These are phyloP conservation scores for Coelinius sp. DNA, from an alignment of 2,888 invertebrate genomes.

Conservation along the genomic window DNA sequence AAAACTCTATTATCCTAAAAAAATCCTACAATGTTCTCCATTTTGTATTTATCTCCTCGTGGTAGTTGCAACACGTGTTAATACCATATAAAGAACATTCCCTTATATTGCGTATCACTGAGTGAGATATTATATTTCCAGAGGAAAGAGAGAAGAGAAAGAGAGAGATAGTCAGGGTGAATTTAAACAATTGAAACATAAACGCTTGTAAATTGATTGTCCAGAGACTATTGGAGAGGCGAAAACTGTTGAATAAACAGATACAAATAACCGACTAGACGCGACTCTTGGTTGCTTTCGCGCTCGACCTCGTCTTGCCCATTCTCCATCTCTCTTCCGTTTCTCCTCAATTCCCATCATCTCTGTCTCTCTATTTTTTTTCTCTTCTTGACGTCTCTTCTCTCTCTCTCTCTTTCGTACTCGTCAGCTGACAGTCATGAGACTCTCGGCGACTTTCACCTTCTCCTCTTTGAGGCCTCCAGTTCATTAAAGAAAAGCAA, in stretches of 20 bases:
- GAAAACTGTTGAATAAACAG: conserved; percentile 14
- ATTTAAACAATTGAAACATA: conserved; percentile 18
- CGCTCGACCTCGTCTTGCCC: conserved; percentile 42
- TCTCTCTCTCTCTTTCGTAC: conserved; percentile 22
- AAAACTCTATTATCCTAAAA: no score
- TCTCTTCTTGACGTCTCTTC: conserved; percentile 15
- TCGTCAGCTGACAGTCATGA: conserved; percentile 42
- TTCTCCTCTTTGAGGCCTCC: conserved; percentile 23
- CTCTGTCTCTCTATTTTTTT: conserved; percentile 1
- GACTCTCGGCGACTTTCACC: conserved; percentile 37
- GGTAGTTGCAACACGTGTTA: conserved; percentile 25
- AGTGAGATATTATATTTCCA: neutral
- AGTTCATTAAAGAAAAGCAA: neutral
- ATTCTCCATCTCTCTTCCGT: conserved; percentile 20
- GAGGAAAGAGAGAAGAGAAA: neutral
- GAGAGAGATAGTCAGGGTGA: neutral
- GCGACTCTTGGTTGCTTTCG: conserved; percentile 46
- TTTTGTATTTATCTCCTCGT: neutral
- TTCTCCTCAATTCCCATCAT: neutral
- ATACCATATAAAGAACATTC: neutral
- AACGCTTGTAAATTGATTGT: conserved; percentile 12
- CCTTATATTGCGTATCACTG: neutral
- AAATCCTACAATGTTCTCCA: neutral
- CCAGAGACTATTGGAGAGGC: neutral
- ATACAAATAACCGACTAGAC: conserved; percentile 17